Base-by-base conservation (phyloP, 2,888 invertebrate species). In the Timandra comae region DNA sequence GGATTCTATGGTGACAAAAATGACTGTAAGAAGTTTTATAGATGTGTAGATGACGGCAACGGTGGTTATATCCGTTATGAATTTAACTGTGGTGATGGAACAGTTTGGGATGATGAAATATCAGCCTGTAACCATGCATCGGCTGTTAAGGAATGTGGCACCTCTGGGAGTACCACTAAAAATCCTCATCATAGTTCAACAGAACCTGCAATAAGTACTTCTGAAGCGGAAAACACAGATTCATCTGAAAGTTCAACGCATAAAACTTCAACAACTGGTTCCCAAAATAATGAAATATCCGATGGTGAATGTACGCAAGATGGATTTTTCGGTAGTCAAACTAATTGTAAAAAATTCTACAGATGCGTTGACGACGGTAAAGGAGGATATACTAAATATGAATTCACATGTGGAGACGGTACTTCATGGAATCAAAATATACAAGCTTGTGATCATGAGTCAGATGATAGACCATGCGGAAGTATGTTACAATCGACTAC, bases 11-110 rank as follows among this genome's bases (percentile, higher is more conserved):
- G 90, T 7, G 90, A 94, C 66, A 79, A 87, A 22, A 75, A 76
- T 26, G 88, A 93, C 56, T 94, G 94, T 58, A 89, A 86, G 38
- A 92, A 90, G 63, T 94, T 94, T 75, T 93, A 92, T 62, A 87
- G 93, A 46, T 94, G 94, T 69, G 92, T 93, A 11, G 79, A 86
- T 36, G 86, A 88, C 56, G 89, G 88, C 0, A 74, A 85, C 13
- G 88, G 88, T 38, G 82, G 84, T 2, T 91, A 81, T 51, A 89
- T 75, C 27, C 90, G 88, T 69, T 91, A 91, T 60, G 90, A 92
- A 41, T 94, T 92, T 63, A 78, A 78, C 7, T 94, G 94, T 66
- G 91, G 90, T 2, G 88, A 90, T 33, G 93, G 93, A 29, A 94
- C 94, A 3, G 90, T 91, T 19, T 94, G 94, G 93, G 93, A 93